Base-by-base conservation (phyloP, 1,140 invertebrate species). In the Diplogasteroides magnus region DNA sequence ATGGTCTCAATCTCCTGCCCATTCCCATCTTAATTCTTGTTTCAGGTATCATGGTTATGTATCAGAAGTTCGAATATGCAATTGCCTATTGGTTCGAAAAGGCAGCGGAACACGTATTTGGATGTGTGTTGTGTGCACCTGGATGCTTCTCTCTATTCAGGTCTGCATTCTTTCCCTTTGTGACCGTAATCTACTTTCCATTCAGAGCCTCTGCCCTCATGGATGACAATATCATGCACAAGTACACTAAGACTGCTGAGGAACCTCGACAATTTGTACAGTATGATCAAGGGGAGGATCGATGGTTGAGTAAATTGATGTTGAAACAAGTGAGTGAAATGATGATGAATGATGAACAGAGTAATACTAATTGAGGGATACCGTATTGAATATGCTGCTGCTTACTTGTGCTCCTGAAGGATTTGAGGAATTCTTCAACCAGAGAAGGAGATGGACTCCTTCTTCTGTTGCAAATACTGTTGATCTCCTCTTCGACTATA, bases 1-100 rank as follows among this genome's bases (percentile, higher is more conserved):
- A 75, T 69, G 86, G 86, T 85, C 76, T 69, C 64, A 14, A 14
- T 23, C n/a, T 2, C 19, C 6, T 31, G 15, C 37, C 57, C 28
- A 13, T 1, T 15, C 2, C 2, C 72, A n/a, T 67, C 62, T 13
- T 19, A 3, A 31, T 2, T 31, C 0, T 14, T 63, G 1, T 14
- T 76, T 55, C 62, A 89, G 94, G 95, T 68, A 91, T 92, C 13
- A 97, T 98, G 94, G 93, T 94, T 58, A 97, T 94, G 94, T 98
- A 98, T 84, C 95, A 98, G 84, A 89, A 92, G 86, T 98, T 98
- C 85, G 95, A 98, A 85, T 98, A 98, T 80, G 94, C 95, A 61
- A 95, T 98, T 84, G 94, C 94, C 78, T 94, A 98, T 90, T 98
- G 95, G 95, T 90, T 98, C 74, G 94, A 98, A 87, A 98, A 98